Conservation (phyloP, 2,113 vertebrate genomes). For the Lepus americanus region DNA sequence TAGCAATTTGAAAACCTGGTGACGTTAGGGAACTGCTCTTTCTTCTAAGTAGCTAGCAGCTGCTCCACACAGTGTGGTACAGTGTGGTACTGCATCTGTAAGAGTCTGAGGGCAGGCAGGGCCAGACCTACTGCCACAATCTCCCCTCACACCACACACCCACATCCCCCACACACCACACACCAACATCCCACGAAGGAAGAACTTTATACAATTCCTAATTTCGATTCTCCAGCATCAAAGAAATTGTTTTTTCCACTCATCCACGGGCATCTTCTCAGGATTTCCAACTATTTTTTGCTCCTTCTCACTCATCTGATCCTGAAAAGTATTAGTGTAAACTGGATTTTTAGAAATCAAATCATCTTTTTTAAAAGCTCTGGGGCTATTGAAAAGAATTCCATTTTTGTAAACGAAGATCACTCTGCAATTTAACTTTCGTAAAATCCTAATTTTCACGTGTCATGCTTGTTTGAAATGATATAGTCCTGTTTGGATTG, state of each 20-base stretch:
- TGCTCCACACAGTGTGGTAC: background rate
- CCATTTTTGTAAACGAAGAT: slow-evolving; percentile 55
- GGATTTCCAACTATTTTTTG: slow-evolving; percentile 50
- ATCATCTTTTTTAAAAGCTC: slow-evolving; percentile 19
- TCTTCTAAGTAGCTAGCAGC: slow-evolving; percentile 64
- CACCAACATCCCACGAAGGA: background rate
- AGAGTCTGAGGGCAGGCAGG: background rate
- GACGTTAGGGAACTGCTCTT: slow-evolving; percentile 60
- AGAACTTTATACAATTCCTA: background rate
- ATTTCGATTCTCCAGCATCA: background rate
- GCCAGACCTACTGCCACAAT: background rate
- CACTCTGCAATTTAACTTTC: slow-evolving; percentile 54
- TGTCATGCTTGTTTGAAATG: slow-evolving; percentile 60
- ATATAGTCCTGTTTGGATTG: slow-evolving; percentile 39
- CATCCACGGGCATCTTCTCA: slow-evolving; percentile 10
- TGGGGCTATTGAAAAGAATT: slow-evolving; percentile 33
- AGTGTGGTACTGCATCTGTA: background rate
- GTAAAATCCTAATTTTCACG: slow-evolving; percentile 55
- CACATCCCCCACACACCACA: background rate
- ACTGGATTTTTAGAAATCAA: slow-evolving; percentile 53
- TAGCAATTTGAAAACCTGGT: slow-evolving; percentile 76
- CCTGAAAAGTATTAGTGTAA: slow-evolving; percentile 24
- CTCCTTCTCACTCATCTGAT: slow-evolving; percentile 26
- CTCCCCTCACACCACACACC: background rate
- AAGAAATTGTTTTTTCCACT: slow-evolving; percentile 20